Conservation (phyloP, 2,888 invertebrate species). For the Mellilla xanthometata region DNA sequence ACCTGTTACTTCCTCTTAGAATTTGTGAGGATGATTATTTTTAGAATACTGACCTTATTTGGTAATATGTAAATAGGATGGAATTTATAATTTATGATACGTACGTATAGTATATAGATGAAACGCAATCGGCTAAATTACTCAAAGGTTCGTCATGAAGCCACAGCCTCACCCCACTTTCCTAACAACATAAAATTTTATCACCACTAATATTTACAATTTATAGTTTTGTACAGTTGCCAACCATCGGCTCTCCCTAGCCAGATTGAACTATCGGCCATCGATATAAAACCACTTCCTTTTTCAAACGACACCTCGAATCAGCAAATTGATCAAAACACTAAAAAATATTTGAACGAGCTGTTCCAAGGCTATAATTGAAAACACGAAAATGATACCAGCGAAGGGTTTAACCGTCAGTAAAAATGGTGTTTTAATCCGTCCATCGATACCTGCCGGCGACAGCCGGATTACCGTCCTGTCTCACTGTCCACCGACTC, state of each 20-base stretch:
- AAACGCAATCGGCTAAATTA: too few species aligned
- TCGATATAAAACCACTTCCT: slow-evolving; percentile 11
- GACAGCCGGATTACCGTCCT: slow-evolving; percentile 66
- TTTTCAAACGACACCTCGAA: slow-evolving; percentile 8
- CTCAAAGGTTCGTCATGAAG: slow-evolving; percentile 46
- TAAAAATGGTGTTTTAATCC: slow-evolving; percentile 77
- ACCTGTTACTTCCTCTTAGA: background rate
- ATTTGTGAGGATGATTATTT: too few species aligned
- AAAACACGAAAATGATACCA: slow-evolving; percentile 60
- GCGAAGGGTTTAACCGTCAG: slow-evolving; percentile 63
- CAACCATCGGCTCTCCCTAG: slow-evolving; percentile 48
- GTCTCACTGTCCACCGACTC: slow-evolving; percentile 53
- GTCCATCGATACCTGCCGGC: slow-evolving; percentile 71
- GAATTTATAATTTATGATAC: too few species aligned
- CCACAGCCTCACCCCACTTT: slow-evolving; percentile 44
- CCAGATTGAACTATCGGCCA: slow-evolving; percentile 12
- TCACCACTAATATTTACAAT: slow-evolving; percentile 72
- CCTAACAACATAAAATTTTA: slow-evolving; percentile 73
- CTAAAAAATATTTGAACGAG: slow-evolving; percentile 27
- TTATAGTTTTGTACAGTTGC: slow-evolving; percentile 68
- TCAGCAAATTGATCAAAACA: slow-evolving; percentile 20
- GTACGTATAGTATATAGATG: too few species aligned
- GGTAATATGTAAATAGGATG: too few species aligned
- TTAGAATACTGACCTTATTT: too few species aligned
- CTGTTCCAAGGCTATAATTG: slow-evolving; percentile 49